Conservation (phyloP, 2,888 invertebrate species). For the Leptopilina syphax region DNA sequence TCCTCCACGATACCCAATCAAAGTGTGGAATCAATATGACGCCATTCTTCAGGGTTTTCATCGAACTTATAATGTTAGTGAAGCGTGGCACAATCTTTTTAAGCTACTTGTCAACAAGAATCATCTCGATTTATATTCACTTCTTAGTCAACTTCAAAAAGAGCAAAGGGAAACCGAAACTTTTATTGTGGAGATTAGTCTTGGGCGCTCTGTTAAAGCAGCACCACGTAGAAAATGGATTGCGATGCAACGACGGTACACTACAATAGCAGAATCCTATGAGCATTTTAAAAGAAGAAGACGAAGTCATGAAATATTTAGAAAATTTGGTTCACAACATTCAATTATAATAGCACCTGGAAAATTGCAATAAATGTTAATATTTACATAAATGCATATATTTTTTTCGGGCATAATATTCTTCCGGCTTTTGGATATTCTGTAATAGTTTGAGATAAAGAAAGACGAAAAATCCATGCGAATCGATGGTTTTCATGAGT, state of each 20-base stretch:
- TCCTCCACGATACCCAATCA: not conserved
- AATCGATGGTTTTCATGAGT: too few species aligned
- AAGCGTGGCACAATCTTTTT: not conserved
- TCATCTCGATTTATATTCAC: not conserved
- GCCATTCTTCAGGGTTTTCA: not conserved
- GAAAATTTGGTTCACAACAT: too few species aligned
- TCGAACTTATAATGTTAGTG: not conserved
- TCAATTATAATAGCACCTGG: too few species aligned
- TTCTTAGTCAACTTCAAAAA: not conserved
- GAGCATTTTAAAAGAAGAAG: not conserved
- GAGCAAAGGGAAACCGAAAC: not conserved
- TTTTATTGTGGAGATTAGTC: not conserved
- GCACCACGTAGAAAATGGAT: not conserved
- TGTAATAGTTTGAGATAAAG: too few species aligned
- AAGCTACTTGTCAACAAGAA: not conserved
- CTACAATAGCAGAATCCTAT: not conserved
- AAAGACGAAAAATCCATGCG: too few species aligned
- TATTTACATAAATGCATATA: too few species aligned
- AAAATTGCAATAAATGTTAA: too few species aligned
- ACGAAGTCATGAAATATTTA: too few species aligned
- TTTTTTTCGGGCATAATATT: too few species aligned
- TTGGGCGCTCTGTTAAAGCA: not conserved
- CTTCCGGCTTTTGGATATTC: too few species aligned
- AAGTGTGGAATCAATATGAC: not conserved
- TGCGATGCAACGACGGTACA: not conserved